These are phyloP conservation scores for Adineta ricciae DNA, from an alignment of 2,888 invertebrate genomes.

Conservation along the genomic window DNA sequence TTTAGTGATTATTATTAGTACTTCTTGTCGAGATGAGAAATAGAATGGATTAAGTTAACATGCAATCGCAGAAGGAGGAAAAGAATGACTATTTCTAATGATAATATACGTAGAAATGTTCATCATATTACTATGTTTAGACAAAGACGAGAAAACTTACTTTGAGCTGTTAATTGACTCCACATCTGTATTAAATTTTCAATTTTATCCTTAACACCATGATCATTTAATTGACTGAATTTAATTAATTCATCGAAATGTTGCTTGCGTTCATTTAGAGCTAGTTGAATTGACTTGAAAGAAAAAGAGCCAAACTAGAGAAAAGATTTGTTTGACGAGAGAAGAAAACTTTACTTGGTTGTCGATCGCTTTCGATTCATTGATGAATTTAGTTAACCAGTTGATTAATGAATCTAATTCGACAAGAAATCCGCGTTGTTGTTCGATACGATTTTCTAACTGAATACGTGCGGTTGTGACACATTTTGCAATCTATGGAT, in stretches of 20 bases:
- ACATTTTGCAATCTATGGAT: not conserved
- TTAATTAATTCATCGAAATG: conserved; percentile 4
- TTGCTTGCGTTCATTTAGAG: not conserved
- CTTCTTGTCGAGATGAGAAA: not conserved
- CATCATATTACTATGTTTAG: no score
- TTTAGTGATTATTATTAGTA: not conserved
- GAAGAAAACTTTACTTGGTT: not conserved
- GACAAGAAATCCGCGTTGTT: not conserved
- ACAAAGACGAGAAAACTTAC: not conserved
- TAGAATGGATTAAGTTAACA: not conserved
- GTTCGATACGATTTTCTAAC: conserved; percentile 11
- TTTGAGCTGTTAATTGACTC: not conserved
- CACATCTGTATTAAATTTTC: not conserved
- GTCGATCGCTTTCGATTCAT: not conserved
- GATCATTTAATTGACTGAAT: not conserved
- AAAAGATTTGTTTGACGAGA: no score
- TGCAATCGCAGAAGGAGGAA: not conserved
- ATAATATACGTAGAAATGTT: no score
- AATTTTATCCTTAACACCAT: not conserved
- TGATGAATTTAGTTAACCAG: not conserved
- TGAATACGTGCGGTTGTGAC: not conserved
- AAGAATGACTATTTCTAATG: no score
- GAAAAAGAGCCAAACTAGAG: no score
- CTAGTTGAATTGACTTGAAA: not conserved
- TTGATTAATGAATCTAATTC: not conserved